phyloP scores from a whole-genome alignment of 1,140 invertebrate species.

The Drosophila insularis region DNA sequence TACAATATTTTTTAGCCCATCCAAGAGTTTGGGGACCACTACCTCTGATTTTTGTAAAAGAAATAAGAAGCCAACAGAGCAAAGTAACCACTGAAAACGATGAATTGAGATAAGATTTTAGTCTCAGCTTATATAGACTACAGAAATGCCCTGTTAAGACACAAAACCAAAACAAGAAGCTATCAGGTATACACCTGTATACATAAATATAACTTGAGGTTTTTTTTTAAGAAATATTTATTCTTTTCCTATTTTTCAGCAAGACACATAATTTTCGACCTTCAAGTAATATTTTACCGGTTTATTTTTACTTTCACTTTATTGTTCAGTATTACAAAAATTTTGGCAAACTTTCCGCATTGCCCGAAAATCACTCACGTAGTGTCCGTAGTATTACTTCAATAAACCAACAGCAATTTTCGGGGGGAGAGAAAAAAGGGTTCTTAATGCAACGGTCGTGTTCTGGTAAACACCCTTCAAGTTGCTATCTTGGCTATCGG shows the following conservation, averaged over 20 bases:
- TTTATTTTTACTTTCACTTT: neutral
- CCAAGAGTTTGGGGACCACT: constrained; percentile 16
- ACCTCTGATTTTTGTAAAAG: constrained; percentile 10
- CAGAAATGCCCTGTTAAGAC: constrained; percentile 16
- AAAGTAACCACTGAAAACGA: constrained; percentile 12
- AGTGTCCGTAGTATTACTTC: constrained; percentile 19
- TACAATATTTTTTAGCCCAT: constrained; percentile 46
- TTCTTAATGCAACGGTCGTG: constrained; percentile 20
- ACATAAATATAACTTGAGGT: neutral
- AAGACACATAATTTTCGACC: neutral
- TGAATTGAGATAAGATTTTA: constrained; percentile 10
- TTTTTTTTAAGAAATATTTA: neutral
- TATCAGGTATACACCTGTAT: neutral
- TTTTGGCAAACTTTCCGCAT: neutral
- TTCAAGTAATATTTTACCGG: neutral
- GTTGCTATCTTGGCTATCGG: constrained; percentile 57
- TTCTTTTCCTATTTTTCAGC: neutral
- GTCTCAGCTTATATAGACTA: neutral
- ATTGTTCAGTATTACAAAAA: neutral
- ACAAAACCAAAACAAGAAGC: no score
- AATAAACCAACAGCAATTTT: neutral
- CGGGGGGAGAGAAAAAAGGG: neutral
- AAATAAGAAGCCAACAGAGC: constrained; percentile 4
- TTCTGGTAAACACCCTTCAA: constrained; percentile 36
- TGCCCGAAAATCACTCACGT: constrained; percentile 15